phyloP scores from a whole-genome alignment of 1,140 invertebrate genomes.

The Eufriesea mexicana region DNA sequence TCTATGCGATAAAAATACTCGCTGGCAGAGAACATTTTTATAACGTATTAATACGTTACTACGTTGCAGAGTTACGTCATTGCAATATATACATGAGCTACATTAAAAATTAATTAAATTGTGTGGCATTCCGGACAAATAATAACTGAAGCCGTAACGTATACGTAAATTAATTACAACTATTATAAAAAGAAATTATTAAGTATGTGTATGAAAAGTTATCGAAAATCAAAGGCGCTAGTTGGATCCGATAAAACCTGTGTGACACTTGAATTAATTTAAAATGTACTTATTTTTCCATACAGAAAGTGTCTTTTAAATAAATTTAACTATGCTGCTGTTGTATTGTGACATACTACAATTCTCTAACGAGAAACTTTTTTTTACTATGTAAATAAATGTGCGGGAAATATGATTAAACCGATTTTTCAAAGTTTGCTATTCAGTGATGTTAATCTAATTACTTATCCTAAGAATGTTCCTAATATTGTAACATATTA shows the following conservation, averaged over 20 bases:
- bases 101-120: slow-evolving; percentile 44
- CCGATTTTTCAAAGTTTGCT: slow-evolving; percentile 66
- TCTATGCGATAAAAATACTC: slow-evolving; percentile 51
- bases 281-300: slow-evolving; percentile 55
- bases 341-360: slow-evolving; percentile 49
- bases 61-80: slow-evolving; percentile 11
- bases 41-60: slow-evolving; percentile 42
- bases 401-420: slow-evolving; percentile 62
- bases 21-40: slow-evolving; percentile 53
- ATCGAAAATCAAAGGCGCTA: not conserved
- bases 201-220: not conserved
- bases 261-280: slow-evolving; percentile 50
- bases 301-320: slow-evolving; percentile 50
- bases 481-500: slow-evolving; percentile 69
- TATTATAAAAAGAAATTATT: not conserved
- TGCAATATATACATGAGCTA: slow-evolving; percentile 42
- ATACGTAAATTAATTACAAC: not conserved
- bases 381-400: slow-evolving; percentile 73
- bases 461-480: slow-evolving; percentile 70
- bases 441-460: slow-evolving; percentile 61
- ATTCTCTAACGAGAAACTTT: slow-evolving; percentile 56
- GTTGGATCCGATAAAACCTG: not conserved
- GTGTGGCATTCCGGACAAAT: slow-evolving; percentile 33
- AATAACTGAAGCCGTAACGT: not conserved
- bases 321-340: slow-evolving; percentile 57